phyloP scores from a whole-genome alignment of 2,797 vertebrate species.

The Spea hammondii region DNA sequence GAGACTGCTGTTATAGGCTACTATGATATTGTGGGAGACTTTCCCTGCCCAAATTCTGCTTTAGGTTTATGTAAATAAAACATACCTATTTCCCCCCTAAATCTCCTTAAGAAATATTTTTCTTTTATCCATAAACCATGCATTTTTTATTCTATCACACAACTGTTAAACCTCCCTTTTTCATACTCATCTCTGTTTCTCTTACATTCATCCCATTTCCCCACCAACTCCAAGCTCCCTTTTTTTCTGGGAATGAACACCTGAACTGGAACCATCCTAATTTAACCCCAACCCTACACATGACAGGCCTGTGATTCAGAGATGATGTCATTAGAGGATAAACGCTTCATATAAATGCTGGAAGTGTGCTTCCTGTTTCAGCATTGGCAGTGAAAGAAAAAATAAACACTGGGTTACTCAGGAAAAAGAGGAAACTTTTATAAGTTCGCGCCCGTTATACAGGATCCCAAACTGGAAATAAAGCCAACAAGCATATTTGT shows the following conservation, averaged over 20 bases:
- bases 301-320: conserved; percentile 15
- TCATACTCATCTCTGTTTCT: not conserved
- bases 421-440: not conserved
- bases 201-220: not conserved
- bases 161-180: too few relatives aligned
- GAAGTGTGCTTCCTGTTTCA: conserved; percentile 36
- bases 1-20: too few relatives aligned
- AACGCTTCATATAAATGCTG: conserved; percentile 27
- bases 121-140: too few relatives aligned
- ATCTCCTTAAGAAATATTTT: too few relatives aligned
- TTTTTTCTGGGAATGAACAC: conserved; percentile 15
- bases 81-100: too few relatives aligned
- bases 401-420: conserved; percentile 11
- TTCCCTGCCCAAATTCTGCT: too few relatives aligned
- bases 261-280: conserved; percentile 26
- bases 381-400: conserved; percentile 12
- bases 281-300: conserved; percentile 24
- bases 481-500: not conserved
- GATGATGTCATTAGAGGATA: conserved; percentile 30
- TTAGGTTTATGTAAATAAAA: too few relatives aligned
- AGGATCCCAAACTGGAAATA: too few relatives aligned
- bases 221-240: not conserved
- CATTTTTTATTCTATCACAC: too few relatives aligned
- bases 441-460: too few relatives aligned
- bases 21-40: too few relatives aligned